A percentile compares a stretch with the other conserved stretches of the same genome.
These are phyloP conservation scores for Halichondria panicea DNA, from an alignment of 37 sponge, comb jelly and placozoan species.

Conservation along the genomic window DNA sequence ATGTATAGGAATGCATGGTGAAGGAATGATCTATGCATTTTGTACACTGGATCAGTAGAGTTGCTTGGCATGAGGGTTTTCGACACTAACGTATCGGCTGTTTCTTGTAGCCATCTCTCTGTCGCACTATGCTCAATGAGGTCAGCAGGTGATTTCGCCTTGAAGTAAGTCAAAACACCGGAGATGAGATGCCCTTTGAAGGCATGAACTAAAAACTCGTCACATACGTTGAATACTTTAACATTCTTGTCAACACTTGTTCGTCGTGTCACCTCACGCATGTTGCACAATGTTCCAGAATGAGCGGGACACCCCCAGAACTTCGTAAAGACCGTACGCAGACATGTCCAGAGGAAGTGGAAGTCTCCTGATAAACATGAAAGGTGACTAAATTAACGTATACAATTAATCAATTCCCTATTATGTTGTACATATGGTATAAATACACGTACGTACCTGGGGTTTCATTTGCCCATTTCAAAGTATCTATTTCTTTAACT, in stretches of 20 bases:
- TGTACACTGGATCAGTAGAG: constrained; percentile 1
- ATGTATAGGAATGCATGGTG: constrained; percentile 22
- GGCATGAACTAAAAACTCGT: constrained; percentile 20
- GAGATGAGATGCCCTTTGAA: constrained; percentile 20
- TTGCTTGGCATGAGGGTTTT: background rate
- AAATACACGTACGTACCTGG: too few species aligned
- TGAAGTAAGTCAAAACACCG: background rate
- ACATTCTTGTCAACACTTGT: constrained; percentile 11
- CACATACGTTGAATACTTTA: constrained; percentile 15
- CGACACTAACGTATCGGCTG: constrained; percentile 2
- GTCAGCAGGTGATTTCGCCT: background rate
- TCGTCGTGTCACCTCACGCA: constrained; percentile 1
- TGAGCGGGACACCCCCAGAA: constrained; percentile 25
- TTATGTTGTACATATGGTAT: background rate
- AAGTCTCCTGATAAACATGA: constrained; percentile 4
- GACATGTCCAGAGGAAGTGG: constrained; percentile 27
- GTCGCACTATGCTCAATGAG: background rate
- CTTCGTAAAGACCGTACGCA: constrained; percentile 6
- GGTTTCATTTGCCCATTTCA: constrained; percentile 32
- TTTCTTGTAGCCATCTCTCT: constrained; percentile 5
- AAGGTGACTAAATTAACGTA: background rate
- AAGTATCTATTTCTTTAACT: background rate
- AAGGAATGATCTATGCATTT: constrained; percentile 10
- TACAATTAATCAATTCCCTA: too few species aligned
- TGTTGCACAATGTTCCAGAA: constrained; percentile 22